Percentiles rank a stretch among this genome's conserved stretches.
phyloP scores from a whole-genome alignment of 2,888 invertebrate species.

The Philonicus albiceps region DNA sequence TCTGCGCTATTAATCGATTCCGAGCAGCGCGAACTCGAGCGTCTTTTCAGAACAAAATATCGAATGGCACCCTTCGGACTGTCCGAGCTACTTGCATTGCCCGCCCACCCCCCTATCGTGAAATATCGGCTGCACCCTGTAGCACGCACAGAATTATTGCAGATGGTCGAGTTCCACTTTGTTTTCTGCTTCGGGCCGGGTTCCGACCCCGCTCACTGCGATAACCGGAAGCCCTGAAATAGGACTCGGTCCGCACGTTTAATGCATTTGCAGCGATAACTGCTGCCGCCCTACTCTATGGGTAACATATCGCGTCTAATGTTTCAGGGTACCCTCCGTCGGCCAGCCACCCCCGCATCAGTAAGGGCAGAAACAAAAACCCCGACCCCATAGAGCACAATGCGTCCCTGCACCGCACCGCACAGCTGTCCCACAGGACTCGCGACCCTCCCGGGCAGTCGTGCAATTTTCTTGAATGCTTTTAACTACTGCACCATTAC shows the following conservation, averaged over 20 bases:
- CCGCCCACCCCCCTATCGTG: not conserved
- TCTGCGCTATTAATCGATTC: constrained; percentile 22
- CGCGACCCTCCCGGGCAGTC: constrained; percentile 8
- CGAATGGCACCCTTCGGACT: not conserved
- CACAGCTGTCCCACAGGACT: not conserved
- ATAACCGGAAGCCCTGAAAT: constrained; percentile 37
- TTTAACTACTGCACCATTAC: constrained; percentile 37
- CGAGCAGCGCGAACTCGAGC: not conserved
- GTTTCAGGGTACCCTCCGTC: not conserved
- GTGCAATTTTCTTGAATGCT: constrained; percentile 35
- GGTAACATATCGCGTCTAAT: constrained; percentile 33
- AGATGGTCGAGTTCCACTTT: constrained; percentile 26
- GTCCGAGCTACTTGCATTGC: not conserved
- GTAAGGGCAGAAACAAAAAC: constrained; percentile 15
- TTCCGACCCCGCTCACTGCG: constrained; percentile 2
- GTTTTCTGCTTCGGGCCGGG: not conserved
- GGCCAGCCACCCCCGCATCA: not conserved
- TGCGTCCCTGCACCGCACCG: not conserved
- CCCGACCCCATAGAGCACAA: not conserved
- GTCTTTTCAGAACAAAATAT: not conserved
- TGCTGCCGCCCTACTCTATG: not conserved
- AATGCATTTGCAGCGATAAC: constrained; percentile 32
- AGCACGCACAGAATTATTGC: constrained; percentile 35
- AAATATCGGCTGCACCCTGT: constrained; percentile 27
- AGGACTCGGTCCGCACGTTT: not conserved